These are phyloP conservation scores for Larimichthys crocea DNA, from an alignment of 2,113 vertebrate genomes.

Conservation along the genomic window DNA sequence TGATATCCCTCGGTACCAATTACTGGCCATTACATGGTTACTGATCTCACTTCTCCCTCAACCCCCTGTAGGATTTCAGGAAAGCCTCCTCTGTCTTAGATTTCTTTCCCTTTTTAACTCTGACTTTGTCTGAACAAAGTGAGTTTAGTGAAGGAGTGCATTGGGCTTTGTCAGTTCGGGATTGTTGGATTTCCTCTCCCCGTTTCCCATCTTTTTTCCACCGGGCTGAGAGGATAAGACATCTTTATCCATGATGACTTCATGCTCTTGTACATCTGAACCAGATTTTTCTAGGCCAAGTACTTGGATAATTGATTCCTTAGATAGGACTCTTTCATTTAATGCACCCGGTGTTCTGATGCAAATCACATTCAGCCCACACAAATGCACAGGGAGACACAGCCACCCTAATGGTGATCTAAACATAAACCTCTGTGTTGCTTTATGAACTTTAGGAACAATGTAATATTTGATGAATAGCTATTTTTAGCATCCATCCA, in stretches of 20 bases:
- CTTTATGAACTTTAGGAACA: slow-evolving; percentile 1
- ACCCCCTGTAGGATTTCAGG: slow-evolving; percentile 80
- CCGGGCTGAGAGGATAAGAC: slow-evolving; percentile 63
- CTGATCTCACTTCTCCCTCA: slow-evolving; percentile 83
- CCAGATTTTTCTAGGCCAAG: slow-evolving; percentile 33
- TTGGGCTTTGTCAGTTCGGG: slow-evolving; percentile 72
- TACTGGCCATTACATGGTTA: slow-evolving; percentile 86
- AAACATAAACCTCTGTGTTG: slow-evolving; percentile 13
- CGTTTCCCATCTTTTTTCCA: slow-evolving; percentile 52
- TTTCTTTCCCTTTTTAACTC: slow-evolving; percentile 76
- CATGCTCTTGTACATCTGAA: slow-evolving; percentile 65
- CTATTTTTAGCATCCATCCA: not conserved
- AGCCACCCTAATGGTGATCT: not conserved
- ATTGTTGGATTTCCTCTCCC: slow-evolving; percentile 73
- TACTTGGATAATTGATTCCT: slow-evolving; percentile 59
- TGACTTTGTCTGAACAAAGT: slow-evolving; percentile 78
- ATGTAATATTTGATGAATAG: not conserved
- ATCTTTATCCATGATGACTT: slow-evolving; percentile 71
- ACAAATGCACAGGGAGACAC: slow-evolving; percentile 6
- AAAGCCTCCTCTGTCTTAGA: slow-evolving; percentile 78
- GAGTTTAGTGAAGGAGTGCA: slow-evolving; percentile 70
- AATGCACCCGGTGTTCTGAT: slow-evolving; percentile 34
- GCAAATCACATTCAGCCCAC: slow-evolving; percentile 44
- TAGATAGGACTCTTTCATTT: slow-evolving; percentile 44
- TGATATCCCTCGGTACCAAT: slow-evolving; percentile 84